These are phyloP conservation scores for Parnassius mnemosyne DNA, from an alignment of 2,888 invertebrate species.

Conservation along the genomic window DNA sequence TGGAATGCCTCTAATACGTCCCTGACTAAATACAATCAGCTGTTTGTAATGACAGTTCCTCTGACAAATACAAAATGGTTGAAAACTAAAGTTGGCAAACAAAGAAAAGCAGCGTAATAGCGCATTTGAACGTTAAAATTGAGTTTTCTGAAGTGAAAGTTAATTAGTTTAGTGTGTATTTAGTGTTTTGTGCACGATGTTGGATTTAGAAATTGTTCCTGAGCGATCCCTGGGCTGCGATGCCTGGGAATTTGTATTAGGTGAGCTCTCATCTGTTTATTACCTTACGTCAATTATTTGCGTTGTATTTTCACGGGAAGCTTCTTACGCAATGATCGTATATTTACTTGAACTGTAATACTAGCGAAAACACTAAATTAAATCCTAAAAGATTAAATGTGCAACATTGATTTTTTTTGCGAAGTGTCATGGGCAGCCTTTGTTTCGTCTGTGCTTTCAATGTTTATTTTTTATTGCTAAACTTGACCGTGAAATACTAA, in stretches of 20 bases:
- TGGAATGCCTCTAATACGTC: constrained; percentile 40
- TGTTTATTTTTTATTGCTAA: constrained; percentile 69
- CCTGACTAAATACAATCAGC: constrained; percentile 79
- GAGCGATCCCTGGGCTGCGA: constrained; percentile 97
- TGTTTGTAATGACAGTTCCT: constrained; percentile 81
- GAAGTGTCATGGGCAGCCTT: constrained; percentile 62
- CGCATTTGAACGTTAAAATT: constrained; percentile 64
- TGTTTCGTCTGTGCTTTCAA: constrained; percentile 54
- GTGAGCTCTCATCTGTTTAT: constrained; percentile 83
- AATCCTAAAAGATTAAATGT: constrained; percentile 21
- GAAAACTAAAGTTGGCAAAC: constrained; percentile 81
- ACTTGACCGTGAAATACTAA: constrained; percentile 74
- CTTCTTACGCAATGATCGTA: constrained; percentile 71
- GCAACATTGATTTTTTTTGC: constrained; percentile 66
- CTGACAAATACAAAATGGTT: constrained; percentile 82
- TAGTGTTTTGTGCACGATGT: constrained; percentile 87
- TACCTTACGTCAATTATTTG: constrained; percentile 76
- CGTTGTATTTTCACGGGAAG: constrained; percentile 71
- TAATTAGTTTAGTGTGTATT: constrained; percentile 88
- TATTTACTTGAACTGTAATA: constrained; percentile 30
- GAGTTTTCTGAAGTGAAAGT: constrained; percentile 69
- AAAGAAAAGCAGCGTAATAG: constrained; percentile 78
- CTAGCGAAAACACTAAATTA: constrained; percentile 28
- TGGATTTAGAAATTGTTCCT: constrained; percentile 97
- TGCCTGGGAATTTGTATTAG: constrained; percentile 98